Evolutionary conservation across 1,140 invertebrate genomes (phyloP).

Genomic region (Drosophila sturtevanti): DNA sequence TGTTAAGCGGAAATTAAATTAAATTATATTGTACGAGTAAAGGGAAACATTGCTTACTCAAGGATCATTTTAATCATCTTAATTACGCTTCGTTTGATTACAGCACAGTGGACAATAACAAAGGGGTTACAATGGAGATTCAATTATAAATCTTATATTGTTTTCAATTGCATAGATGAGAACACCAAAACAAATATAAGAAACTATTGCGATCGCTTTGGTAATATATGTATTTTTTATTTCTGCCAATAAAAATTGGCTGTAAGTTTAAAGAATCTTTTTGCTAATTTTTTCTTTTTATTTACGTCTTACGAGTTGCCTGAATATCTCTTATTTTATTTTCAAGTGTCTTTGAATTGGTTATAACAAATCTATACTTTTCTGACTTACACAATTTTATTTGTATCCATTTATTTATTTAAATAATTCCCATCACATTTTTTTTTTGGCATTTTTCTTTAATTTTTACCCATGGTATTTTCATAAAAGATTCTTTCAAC

Average conservation of each 20-base stretch:
- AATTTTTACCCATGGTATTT: slow-evolving; percentile 20
- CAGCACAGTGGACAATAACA: slow-evolving; percentile 16
- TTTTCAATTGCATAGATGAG: no score
- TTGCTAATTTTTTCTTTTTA: no score
- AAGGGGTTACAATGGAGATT: background rate
- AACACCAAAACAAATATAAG: no score
- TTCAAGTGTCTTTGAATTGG: no score
- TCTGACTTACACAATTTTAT: no score
- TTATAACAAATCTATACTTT: no score
- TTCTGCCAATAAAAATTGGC: no score
- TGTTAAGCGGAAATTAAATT: slow-evolving; percentile 56
- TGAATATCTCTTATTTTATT: no score
- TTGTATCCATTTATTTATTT: background rate
- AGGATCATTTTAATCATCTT: slow-evolving; percentile 56
- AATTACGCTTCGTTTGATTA: slow-evolving; percentile 50
- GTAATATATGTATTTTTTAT: no score
- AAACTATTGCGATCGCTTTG: no score
- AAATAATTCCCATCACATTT: background rate
- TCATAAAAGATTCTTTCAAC: slow-evolving; percentile 20
- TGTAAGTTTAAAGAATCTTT: no score
- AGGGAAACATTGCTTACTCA: slow-evolving; percentile 13
- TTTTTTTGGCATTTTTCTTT: slow-evolving; percentile 21
- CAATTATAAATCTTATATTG: background rate
- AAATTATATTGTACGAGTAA: slow-evolving; percentile 34
- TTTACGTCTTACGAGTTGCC: no score